These are phyloP conservation scores for Natrix natrix DNA, from an alignment of 2,797 vertebrate genomes.

Conservation along the genomic window DNA sequence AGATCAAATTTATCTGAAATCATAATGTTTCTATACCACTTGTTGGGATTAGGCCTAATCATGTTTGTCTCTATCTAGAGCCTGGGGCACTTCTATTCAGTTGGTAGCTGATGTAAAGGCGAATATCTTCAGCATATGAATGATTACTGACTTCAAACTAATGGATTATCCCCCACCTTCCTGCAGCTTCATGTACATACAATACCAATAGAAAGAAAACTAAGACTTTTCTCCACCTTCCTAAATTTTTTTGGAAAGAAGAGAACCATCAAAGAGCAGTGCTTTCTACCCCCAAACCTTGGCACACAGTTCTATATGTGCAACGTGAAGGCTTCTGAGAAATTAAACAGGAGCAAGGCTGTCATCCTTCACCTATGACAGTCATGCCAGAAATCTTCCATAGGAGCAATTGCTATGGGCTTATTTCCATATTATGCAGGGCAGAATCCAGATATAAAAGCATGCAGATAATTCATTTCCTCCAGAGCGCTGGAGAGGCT, in stretches of 20 bases:
- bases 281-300: not conserved
- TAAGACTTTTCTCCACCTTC: not conserved
- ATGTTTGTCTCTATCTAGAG: not conserved
- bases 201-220: not conserved
- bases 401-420: not conserved
- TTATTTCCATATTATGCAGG: not conserved
- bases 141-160: not conserved
- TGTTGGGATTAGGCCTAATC: not conserved
- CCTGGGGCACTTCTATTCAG: not conserved
- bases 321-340: not conserved
- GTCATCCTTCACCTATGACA: not conserved
- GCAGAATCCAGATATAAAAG: not conserved
- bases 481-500: not conserved
- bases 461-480: not conserved
- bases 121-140: not conserved
- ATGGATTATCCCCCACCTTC: not conserved
- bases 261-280: not conserved
- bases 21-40: not conserved
- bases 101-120: not conserved
- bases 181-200: not conserved
- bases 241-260: not conserved
- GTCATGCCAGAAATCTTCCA: not conserved
- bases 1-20: not conserved
- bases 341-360: not conserved
- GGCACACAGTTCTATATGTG: not conserved